phyloP scores from a whole-genome alignment of 1,140 invertebrate species.

The Cydia pomonella region DNA sequence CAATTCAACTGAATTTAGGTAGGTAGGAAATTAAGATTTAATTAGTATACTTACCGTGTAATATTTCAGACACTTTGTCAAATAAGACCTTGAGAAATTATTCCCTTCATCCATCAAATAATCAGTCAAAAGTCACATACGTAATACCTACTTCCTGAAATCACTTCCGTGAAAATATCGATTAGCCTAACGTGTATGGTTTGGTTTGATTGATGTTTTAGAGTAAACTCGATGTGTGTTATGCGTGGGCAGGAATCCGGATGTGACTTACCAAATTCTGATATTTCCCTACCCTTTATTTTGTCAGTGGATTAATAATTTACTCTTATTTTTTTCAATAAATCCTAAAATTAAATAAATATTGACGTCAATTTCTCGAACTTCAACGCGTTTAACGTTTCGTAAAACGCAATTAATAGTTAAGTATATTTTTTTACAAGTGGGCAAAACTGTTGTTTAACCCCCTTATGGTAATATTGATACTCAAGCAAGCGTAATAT shows the following conservation, averaged over 20 bases:
- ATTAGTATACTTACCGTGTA: not conserved
- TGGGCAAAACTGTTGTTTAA: no score
- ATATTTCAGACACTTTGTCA: not conserved
- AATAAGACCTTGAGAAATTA: slow-evolving; percentile 4
- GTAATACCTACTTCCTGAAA: slow-evolving; percentile 2
- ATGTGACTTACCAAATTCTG: not conserved
- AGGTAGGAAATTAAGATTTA: not conserved
- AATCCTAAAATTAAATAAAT: no score
- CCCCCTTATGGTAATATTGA: no score
- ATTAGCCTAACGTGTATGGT: slow-evolving; percentile 4
- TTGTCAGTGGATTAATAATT: not conserved
- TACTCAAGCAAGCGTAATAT: no score
- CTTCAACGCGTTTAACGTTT: no score
- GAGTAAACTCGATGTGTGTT: not conserved
- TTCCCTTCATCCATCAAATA: slow-evolving; percentile 24
- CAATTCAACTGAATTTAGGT: not conserved
- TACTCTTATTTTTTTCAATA: no score
- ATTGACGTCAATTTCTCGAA: no score
- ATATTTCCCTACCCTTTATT: not conserved
- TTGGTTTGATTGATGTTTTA: slow-evolving; percentile 23
- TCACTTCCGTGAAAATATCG: slow-evolving; percentile 25
- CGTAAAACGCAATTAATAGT: no score
- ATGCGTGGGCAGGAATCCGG: not conserved
- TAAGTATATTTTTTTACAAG: no score
- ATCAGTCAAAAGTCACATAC: slow-evolving; percentile 5